These are phyloP conservation scores for Diplazon laetatorius DNA, from an alignment of 2,888 invertebrate species.

Conservation along the genomic window DNA sequence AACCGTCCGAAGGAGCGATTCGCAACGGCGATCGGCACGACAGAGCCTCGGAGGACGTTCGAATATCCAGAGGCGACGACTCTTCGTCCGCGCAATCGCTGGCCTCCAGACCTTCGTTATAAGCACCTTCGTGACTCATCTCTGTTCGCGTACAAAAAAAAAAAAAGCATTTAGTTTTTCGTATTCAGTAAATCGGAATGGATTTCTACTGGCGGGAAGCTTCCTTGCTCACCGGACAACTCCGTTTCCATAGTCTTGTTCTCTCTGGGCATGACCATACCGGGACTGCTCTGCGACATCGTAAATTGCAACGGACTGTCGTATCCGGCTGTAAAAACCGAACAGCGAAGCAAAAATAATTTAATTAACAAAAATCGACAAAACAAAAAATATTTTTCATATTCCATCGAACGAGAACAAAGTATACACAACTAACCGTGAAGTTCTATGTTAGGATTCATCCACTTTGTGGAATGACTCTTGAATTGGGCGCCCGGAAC, in stretches of 20 bases:
- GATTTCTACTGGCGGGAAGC: too few species aligned
- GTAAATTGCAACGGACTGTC: conserved; percentile 95
- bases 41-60: conserved; percentile 77
- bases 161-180: conserved; percentile 9
- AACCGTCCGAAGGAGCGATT: conserved; percentile 79
- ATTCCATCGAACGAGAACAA: too few species aligned
- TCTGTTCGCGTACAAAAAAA: conserved; percentile 66
- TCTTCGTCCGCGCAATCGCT: conserved; percentile 81
- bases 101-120: conserved; percentile 75
- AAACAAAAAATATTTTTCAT: background rate
- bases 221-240: conserved; percentile 74
- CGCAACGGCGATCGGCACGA: conserved; percentile 77
- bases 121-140: conserved; percentile 75
- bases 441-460: conserved; percentile 86
- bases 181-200: conserved; percentile 16
- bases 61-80: conserved; percentile 82
- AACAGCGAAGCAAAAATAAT: conserved; percentile 68
- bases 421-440: conserved; percentile 84
- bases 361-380: conserved; percentile 72
- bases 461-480: conserved; percentile 87
- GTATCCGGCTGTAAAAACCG: conserved; percentile 85
- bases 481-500: conserved; percentile 88
- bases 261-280: conserved; percentile 81
- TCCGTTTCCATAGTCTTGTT: conserved; percentile 77
- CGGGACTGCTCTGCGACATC: conserved; percentile 91